These are phyloP conservation scores for Lanius ludovicianus DNA, from an alignment of 2,113 vertebrate species.

Conservation along the genomic window DNA sequence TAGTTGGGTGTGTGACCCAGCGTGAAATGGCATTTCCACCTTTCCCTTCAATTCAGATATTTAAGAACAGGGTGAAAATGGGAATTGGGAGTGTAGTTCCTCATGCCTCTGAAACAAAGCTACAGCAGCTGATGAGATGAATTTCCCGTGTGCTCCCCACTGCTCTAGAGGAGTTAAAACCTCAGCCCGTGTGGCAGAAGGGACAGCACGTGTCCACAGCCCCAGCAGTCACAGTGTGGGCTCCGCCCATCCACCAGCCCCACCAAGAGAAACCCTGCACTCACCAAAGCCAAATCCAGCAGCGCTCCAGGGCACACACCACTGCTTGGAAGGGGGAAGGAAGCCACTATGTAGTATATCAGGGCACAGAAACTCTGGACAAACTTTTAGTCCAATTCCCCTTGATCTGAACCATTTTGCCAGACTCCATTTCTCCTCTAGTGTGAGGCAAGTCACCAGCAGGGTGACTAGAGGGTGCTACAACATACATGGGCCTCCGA, in stretches of 20 bases:
- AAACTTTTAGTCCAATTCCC: neutral
- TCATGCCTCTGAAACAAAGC: neutral
- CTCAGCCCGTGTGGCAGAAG: rapidly evolving
- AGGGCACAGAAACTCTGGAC: neutral
- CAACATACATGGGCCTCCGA: neutral
- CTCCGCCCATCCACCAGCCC: neutral
- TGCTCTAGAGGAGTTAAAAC: neutral
- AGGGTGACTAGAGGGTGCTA: slow-evolving; percentile 32
- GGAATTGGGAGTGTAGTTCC: neutral
- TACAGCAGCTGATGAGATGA: neutral
- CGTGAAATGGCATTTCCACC: neutral
- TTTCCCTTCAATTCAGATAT: neutral
- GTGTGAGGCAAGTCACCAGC: neutral
- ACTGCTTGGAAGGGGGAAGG: neutral
- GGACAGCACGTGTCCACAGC: rapidly evolving
- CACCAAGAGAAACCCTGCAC: rapidly evolving
- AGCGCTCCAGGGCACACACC: rapidly evolving
- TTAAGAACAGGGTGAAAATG: neutral
- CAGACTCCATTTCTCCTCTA: neutral
- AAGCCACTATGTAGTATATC: neutral
- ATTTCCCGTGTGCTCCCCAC: rapidly evolving
- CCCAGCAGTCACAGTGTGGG: rapidly evolving
- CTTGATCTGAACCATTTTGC: neutral
- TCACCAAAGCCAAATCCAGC: neutral
- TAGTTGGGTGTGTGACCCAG: neutral